Percentiles rank a stretch among this genome's conserved stretches.
phyloP scores from a whole-genome alignment of 1,140 invertebrate genomes.

The Leucophenga varia region DNA sequence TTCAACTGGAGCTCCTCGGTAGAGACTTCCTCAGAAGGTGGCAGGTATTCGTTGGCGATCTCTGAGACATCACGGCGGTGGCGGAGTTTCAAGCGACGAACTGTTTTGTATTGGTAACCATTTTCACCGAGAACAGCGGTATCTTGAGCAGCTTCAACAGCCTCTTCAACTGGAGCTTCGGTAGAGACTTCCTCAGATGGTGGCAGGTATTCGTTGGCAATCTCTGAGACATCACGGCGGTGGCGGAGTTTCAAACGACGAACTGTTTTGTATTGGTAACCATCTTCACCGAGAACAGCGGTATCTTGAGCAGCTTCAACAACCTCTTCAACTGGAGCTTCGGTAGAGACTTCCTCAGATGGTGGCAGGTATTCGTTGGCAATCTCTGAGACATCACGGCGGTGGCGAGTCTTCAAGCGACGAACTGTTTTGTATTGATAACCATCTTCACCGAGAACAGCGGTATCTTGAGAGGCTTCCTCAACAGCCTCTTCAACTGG shows the following conservation, averaged over 20 bases:
- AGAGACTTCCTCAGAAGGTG: conserved; percentile 21
- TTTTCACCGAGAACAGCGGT: conserved; percentile 31
- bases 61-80: conserved; percentile 42
- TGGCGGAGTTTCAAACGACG: conserved; percentile 32
- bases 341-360: conserved; percentile 19
- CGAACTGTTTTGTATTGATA: conserved; percentile 38
- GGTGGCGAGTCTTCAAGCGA: conserved; percentile 30
- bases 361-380: conserved; percentile 36
- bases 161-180: conserved; percentile 7
- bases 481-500: conserved; percentile 8
- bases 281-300: conserved; percentile 24
- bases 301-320: conserved; percentile 12
- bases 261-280: conserved; percentile 35
- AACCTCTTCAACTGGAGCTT: conserved; percentile 12
- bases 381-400: conserved; percentile 38
- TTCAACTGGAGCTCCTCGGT: conserved; percentile 17
- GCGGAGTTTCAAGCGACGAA: conserved; percentile 42
- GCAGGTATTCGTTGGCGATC: conserved; percentile 33
- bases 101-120: conserved; percentile 45
- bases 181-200: conserved; percentile 7
- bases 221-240: conserved; percentile 29
- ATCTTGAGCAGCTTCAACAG: conserved; percentile 25
- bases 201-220: conserved; percentile 24
- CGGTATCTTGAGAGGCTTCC: conserved; percentile 14
- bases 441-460: conserved; percentile 26